A percentile compares a stretch with the other conserved stretches of the same genome.
phyloP scores from a whole-genome alignment of 1,140 invertebrate species.

The Odontomachus brunneus region DNA sequence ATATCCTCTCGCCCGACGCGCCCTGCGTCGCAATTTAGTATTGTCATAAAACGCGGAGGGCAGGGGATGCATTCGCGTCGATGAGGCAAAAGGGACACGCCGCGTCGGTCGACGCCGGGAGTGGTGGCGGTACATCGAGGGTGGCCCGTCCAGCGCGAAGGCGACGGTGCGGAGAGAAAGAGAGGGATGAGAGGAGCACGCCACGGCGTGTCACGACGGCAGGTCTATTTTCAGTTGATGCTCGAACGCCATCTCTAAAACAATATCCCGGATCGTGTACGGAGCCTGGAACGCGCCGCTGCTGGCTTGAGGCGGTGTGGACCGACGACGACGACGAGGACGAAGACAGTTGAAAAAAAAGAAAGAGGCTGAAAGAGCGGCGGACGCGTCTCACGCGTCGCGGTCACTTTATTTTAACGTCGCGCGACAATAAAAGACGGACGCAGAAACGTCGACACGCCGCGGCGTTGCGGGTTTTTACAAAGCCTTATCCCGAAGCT shows the following conservation, averaged over 20 bases:
- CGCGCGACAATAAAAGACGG: slow-evolving; percentile 35
- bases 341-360: slow-evolving; percentile 31
- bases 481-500: slow-evolving; percentile 39
- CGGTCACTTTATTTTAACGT: slow-evolving; percentile 60
- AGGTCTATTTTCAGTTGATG: slow-evolving; percentile 72
- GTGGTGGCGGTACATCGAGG: slow-evolving; percentile 21
- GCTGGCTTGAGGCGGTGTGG: not conserved
- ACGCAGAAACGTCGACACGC: slow-evolving; percentile 27
- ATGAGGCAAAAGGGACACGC: slow-evolving; percentile 26
- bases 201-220: slow-evolving; percentile 48
- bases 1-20: slow-evolving; percentile 65
- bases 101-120: not conserved
- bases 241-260: slow-evolving; percentile 71
- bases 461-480: slow-evolving; percentile 46
- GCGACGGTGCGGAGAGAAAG: slow-evolving; percentile 22
- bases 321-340: slow-evolving; percentile 15
- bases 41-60: slow-evolving; percentile 63
- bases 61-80: not conserved
- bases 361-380: slow-evolving; percentile 18
- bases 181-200: slow-evolving; percentile 27
- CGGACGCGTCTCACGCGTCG: slow-evolving; percentile 33
- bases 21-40: slow-evolving; percentile 65
- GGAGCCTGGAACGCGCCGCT: slow-evolving; percentile 16
- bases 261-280: slow-evolving; percentile 65
- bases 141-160: slow-evolving; percentile 45